Conservation (phyloP, 2,888 invertebrate species). For the Gortyna flavago region DNA sequence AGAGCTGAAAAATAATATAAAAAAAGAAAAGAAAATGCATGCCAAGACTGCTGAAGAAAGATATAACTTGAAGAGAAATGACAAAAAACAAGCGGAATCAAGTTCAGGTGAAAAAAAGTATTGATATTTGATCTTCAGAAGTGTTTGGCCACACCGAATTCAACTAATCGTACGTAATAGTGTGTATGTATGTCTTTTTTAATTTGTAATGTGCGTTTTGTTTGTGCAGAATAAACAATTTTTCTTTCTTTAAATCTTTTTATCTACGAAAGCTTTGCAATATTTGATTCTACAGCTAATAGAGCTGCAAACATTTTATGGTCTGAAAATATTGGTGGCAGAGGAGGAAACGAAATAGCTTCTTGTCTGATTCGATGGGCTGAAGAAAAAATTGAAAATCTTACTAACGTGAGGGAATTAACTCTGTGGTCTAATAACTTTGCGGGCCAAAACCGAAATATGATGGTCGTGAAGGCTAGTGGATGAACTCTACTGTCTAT, state of each 20-base stretch:
- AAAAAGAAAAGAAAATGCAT: background rate
- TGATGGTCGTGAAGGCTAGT: background rate
- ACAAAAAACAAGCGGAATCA: background rate
- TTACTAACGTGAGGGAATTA: background rate
- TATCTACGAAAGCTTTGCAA: slow-evolving; percentile 41
- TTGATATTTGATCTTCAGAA: slow-evolving; percentile 52
- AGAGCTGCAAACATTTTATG: slow-evolving; percentile 26
- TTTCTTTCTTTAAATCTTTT: too few relatives aligned
- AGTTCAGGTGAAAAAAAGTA: slow-evolving; percentile 16
- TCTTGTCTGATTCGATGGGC: slow-evolving; percentile 2
- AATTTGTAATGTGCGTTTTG: too few relatives aligned
- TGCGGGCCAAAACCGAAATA: too few relatives aligned
- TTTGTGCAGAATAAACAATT: too few relatives aligned
- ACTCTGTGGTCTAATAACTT: background rate
- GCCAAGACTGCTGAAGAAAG: background rate
- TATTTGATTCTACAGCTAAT: slow-evolving; percentile 11
- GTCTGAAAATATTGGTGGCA: slow-evolving; percentile 34
- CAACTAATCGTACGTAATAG: slow-evolving; percentile 43
- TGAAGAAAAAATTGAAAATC: background rate
- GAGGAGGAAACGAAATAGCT: slow-evolving; percentile 11
- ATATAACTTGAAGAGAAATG: slow-evolving; percentile 14
- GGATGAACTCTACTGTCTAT: too few relatives aligned
- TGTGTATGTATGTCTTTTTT: too few relatives aligned
- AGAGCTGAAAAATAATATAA: background rate
- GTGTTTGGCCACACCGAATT: slow-evolving; percentile 48